Conservation (phyloP, 2,888 invertebrate species). For the Acleris cristana region DNA sequence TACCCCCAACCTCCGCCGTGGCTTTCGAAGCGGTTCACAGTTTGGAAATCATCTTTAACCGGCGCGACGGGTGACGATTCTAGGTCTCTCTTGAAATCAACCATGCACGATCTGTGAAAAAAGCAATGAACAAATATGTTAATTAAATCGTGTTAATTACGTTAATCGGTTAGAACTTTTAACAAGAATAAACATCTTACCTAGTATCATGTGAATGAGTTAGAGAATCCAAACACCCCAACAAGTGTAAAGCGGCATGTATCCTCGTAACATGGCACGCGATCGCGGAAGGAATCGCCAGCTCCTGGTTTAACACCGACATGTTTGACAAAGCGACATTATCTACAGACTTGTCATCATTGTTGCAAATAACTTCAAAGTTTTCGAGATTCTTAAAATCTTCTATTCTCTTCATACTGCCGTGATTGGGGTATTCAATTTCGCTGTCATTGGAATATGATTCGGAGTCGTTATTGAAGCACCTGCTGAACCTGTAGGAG, state of each 20-base stretch:
- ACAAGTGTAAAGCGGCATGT: conserved; percentile 94
- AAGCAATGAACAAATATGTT: neutral
- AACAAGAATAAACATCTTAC: conserved; percentile 56
- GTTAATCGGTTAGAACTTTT: neutral
- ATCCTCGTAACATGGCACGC: conserved; percentile 90
- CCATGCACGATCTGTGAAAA: conserved; percentile 55
- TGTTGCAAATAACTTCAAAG: conserved; percentile 61
- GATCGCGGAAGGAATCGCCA: conserved; percentile 90
- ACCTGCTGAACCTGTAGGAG: conserved; percentile 75
- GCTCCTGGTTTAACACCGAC: conserved; percentile 90
- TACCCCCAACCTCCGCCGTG: conserved; percentile 99
- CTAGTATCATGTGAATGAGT: conserved; percentile 90
- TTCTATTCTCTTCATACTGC: conserved; percentile 71
- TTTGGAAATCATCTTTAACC: conserved; percentile 90
- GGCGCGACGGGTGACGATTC: conserved; percentile 56
- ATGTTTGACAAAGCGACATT: conserved; percentile 70
- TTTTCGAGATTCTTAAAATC: conserved; percentile 71
- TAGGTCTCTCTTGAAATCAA: conserved; percentile 65
- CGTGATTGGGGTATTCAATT: conserved; percentile 70
- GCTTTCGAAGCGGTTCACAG: conserved; percentile 95
- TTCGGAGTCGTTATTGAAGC: conserved; percentile 64
- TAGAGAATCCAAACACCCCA: conserved; percentile 95
- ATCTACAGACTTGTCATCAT: conserved; percentile 58
- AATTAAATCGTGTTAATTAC: too few relatives aligned
- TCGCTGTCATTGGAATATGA: conserved; percentile 54